These are phyloP conservation scores for Eupithecia centaureata DNA, from an alignment of 2,888 invertebrate genomes.

Conservation along the genomic window DNA sequence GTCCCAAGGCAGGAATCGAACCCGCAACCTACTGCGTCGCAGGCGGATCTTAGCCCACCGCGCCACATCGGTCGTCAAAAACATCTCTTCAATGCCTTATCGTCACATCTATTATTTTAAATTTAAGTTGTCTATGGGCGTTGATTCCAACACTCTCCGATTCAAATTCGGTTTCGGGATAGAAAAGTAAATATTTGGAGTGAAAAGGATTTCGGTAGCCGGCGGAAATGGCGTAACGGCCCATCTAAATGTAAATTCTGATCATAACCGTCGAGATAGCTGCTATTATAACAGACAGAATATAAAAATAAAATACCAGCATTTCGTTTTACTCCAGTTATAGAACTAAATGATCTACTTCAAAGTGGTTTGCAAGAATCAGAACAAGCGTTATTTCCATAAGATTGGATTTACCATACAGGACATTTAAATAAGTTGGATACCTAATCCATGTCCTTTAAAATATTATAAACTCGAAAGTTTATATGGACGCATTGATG, in stretches of 20 bases:
- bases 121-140: background rate
- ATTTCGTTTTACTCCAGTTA: constrained; percentile 1
- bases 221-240: constrained; percentile 10
- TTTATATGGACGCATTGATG: no score
- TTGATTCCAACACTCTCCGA: background rate
- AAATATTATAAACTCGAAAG: no score
- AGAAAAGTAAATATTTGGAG: constrained; percentile 11
- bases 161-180: background rate
- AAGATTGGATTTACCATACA: no score
- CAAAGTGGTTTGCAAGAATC: background rate
- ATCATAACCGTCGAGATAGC: constrained; percentile 13
- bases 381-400: background rate
- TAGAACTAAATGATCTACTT: background rate
- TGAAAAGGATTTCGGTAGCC: constrained; percentile 22
- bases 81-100: background rate
- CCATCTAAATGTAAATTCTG: constrained; percentile 28
- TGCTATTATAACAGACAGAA: constrained; percentile 10
- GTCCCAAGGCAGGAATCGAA: no score
- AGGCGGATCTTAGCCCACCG: no score
- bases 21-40: no score
- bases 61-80: no score
- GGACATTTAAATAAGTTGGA: no score
- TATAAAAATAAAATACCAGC: constrained; percentile 13
- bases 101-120: background rate
- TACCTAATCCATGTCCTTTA: no score